Conservation (phyloP, 2,797 vertebrate species). For the Epinephelus coioides region DNA sequence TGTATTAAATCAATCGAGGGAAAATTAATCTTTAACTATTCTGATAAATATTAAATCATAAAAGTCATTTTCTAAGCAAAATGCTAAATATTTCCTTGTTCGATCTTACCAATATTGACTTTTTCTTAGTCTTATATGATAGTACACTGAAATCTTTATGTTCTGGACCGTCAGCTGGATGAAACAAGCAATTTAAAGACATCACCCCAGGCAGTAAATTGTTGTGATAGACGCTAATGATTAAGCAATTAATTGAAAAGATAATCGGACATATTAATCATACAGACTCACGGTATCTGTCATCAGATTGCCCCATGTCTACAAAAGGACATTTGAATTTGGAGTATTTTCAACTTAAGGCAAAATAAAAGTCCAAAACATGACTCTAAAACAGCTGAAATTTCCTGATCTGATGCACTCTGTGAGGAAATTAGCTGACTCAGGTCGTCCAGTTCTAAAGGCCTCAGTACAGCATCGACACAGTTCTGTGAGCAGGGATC, state of each 20-base stretch:
- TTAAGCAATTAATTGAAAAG: conserved; percentile 1
- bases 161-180: neutral
- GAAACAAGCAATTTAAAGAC: conserved; percentile 1
- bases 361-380: neutral
- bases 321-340: neutral
- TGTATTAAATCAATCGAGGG: neutral
- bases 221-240: neutral
- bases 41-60: neutral
- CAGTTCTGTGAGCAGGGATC: conserved; percentile 58
- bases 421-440: conserved; percentile 40
- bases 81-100: neutral
- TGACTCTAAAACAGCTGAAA: neutral
- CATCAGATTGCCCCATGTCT: neutral
- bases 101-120: conserved; percentile 11
- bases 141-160: neutral
- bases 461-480: conserved; percentile 47
- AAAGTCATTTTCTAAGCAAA: neutral
- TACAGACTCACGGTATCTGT: neutral
- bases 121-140: conserved; percentile 10
- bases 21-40: neutral
- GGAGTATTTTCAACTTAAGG: neutral
- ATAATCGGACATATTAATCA: neutral
- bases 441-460: conserved; percentile 46
- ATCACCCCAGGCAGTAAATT: neutral
- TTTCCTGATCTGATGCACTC: conserved; percentile 12